A percentile compares a stretch with the other conserved stretches of the same genome.
Evolutionary conservation across 2,113 vertebrate species (phyloP).

Genomic region (Heterotis niloticus): DNA sequence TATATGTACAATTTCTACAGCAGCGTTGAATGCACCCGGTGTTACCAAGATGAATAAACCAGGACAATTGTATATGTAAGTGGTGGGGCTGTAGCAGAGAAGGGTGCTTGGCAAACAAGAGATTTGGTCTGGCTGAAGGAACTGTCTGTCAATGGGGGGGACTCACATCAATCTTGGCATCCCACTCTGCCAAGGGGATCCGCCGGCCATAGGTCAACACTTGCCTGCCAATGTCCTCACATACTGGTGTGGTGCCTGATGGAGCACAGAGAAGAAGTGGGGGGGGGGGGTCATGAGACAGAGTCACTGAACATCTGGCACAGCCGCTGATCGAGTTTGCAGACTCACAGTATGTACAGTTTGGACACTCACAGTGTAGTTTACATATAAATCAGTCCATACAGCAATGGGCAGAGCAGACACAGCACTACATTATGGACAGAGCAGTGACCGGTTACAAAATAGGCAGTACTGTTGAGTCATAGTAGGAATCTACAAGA

Average conservation of each 20-base stretch:
- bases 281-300: not conserved
- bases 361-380: no score
- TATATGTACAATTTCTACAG: no score
- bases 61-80: no score
- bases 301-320: no score
- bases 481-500: not conserved
- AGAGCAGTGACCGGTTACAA: no score
- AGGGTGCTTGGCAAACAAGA: not conserved
- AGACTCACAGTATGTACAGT: no score
- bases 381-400: no score
- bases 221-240: conserved; percentile 87
- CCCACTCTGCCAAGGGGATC: conserved; percentile 78
- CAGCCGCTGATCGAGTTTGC: no score
- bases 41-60: no score
- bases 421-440: no score
- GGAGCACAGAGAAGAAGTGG: not conserved
- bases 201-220: conserved; percentile 40
- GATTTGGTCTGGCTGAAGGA: not conserved
- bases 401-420: no score
- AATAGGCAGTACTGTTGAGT: not conserved
- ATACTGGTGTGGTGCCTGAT: conserved; percentile 51
- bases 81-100: not conserved
- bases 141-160: not conserved
- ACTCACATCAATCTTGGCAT: conserved; percentile 82
- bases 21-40: no score